Conservation (phyloP, 2,113 vertebrate genomes). For the Globicephala melas region DNA sequence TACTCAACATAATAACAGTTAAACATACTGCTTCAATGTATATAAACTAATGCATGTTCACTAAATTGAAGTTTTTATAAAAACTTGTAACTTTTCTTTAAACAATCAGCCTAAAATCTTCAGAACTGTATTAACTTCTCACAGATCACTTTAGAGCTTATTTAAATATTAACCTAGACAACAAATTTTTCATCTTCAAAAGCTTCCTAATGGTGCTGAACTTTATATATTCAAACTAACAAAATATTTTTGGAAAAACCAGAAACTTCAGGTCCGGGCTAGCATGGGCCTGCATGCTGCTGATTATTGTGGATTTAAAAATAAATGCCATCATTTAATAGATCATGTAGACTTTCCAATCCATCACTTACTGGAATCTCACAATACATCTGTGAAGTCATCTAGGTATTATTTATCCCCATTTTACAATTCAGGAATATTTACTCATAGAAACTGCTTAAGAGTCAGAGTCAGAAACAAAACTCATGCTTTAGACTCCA, state of each 20-base stretch:
- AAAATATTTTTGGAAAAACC: background rate
- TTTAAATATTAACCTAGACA: background rate
- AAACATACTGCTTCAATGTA: background rate
- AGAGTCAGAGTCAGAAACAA: background rate
- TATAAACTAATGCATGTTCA: background rate
- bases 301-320: background rate
- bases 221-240: background rate
- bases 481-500: background rate
- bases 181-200: background rate
- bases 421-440: background rate
- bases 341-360: background rate
- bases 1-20: background rate
- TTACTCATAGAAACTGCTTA: background rate
- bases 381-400: background rate
- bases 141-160: background rate
- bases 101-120: background rate
- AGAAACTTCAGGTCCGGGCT: background rate
- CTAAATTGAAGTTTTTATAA: background rate
- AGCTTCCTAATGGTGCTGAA: background rate
- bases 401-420: background rate
- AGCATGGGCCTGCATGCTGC: background rate
- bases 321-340: background rate
- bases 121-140: background rate
- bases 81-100: background rate
- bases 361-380: background rate